Conservation (phyloP, 2,113 vertebrate species). For the Sylvilagus bachmani region DNA sequence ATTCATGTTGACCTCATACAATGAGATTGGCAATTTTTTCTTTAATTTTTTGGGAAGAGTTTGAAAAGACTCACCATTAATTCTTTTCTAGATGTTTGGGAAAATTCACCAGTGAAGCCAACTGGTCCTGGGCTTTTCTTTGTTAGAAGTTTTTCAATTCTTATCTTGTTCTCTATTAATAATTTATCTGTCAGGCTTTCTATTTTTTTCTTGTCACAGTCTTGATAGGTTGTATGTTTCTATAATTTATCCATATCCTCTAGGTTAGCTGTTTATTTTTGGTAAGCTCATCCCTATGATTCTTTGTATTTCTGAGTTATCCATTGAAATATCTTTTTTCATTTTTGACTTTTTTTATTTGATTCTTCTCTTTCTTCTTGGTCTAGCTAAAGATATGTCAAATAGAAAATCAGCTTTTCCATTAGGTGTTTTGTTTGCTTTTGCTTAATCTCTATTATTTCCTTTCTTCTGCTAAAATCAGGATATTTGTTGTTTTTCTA, state of each 20-base stretch:
- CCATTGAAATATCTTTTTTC: neutral
- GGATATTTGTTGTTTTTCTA: neutral
- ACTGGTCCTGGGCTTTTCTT: too few species aligned
- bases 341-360: neutral
- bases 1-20: too few species aligned
- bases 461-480: neutral
- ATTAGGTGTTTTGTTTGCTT: neutral
- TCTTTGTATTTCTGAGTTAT: neutral
- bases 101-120: too few species aligned
- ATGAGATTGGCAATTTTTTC: too few species aligned
- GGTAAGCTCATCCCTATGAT: neutral
- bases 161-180: neutral
- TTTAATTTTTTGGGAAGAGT: too few species aligned
- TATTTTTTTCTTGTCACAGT: neutral
- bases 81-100: too few species aligned
- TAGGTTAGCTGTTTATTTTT: neutral
- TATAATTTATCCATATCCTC: neutral
- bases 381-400: too few species aligned
- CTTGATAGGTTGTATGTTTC: neutral
- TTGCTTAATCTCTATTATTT: neutral
- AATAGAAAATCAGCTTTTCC: neutral
- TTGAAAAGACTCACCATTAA: too few species aligned
- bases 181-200: neutral
- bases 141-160: neutral
- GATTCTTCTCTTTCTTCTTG: too few species aligned